Conservation (phyloP, 2,113 vertebrate species). For the Cyanistes caeruleus region DNA sequence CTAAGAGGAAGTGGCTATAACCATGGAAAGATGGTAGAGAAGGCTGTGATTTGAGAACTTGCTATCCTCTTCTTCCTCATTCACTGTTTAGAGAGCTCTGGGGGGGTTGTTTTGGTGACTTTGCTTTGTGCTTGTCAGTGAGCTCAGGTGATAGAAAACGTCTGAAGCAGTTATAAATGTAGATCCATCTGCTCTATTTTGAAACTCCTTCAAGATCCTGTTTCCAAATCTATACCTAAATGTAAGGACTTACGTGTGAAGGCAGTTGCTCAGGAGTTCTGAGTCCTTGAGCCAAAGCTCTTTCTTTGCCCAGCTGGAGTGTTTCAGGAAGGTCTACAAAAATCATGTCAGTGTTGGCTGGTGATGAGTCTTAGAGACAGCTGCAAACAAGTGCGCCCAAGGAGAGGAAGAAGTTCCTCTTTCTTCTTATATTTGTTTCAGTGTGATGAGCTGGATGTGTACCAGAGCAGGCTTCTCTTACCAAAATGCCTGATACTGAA, state of each 20-base stretch:
- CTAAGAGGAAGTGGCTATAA: background rate
- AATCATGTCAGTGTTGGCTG: background rate
- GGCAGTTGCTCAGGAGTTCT: background rate
- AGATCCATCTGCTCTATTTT: background rate
- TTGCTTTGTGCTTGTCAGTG: background rate
- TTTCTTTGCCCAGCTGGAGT: background rate
- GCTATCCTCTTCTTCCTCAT: rapidly evolving
- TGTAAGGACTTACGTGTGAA: background rate
- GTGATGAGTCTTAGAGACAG: background rate
- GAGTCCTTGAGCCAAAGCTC: background rate
- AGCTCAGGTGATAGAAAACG: background rate
- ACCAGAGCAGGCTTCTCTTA: background rate
- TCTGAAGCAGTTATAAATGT: background rate
- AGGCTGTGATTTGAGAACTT: background rate
- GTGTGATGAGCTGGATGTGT: background rate
- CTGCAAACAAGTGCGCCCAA: background rate
- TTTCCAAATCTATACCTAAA: background rate
- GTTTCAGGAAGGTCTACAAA: background rate
- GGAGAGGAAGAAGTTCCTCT: background rate
- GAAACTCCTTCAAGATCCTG: background rate
- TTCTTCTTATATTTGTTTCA: background rate
- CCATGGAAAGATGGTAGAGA: background rate
- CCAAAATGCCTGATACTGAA: background rate
- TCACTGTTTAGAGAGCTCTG: background rate
- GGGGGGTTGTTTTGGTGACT: background rate